phyloP scores from a whole-genome alignment of 2,113 vertebrate genomes.

The Salvelinus sp. region DNA sequence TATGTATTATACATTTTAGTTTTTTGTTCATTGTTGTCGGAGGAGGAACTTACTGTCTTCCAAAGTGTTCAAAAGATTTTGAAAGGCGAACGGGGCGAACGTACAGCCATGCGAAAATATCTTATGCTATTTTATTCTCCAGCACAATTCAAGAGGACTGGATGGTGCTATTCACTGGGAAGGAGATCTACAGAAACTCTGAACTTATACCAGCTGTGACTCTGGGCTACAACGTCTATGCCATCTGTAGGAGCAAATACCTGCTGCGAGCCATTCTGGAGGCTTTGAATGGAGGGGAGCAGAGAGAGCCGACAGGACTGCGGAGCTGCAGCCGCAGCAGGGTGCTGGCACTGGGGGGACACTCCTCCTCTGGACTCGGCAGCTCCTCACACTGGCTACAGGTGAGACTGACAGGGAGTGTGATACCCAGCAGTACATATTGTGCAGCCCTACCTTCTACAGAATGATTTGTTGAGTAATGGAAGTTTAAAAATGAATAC shows the following conservation, averaged over 20 bases:
- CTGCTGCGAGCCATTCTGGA: constrained; percentile 55
- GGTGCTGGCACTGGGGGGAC: constrained; percentile 57
- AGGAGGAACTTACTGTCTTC: neutral
- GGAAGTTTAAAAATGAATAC: too few species aligned
- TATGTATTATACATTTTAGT: too few species aligned
- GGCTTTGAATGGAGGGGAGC: constrained; percentile 39
- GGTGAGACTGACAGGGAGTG: constrained; percentile 28
- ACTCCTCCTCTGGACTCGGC: constrained; percentile 64
- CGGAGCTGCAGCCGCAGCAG: constrained; percentile 25
- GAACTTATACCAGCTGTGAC: constrained; percentile 56
- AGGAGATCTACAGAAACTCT: constrained; percentile 60
- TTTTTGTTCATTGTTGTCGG: neutral
- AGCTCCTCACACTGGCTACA: constrained; percentile 50
- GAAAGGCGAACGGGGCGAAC: too few species aligned
- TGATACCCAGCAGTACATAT: too few species aligned
- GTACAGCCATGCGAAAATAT: too few species aligned
- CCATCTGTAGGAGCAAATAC: constrained; percentile 55
- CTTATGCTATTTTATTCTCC: constrained; percentile 8
- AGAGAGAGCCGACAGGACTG: constrained; percentile 1
- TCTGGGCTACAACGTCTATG: constrained; percentile 60
- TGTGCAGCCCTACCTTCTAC: too few species aligned
- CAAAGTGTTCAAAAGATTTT: neutral
- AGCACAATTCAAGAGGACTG: constrained; percentile 61
- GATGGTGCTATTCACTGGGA: constrained; percentile 61
- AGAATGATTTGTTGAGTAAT: too few species aligned